These are phyloP conservation scores for Rugalucina vietnamica DNA, from an alignment of 2,888 invertebrate genomes.

Conservation along the genomic window DNA sequence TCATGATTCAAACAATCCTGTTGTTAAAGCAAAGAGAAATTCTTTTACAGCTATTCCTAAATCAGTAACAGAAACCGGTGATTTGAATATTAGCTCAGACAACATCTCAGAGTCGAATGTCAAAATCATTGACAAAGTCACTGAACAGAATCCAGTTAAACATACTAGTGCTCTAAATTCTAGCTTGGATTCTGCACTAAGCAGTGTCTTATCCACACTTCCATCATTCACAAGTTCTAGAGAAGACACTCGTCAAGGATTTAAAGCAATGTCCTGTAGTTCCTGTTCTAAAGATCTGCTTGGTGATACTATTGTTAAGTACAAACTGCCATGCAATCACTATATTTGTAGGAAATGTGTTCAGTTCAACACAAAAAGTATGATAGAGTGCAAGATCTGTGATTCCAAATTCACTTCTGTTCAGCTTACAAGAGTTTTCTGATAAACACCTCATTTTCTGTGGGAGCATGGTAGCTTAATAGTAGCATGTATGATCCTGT, in stretches of 20 bases:
- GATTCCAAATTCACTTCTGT: not conserved
- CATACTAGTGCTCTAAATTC: conserved; percentile 62
- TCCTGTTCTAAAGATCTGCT: conserved; percentile 20
- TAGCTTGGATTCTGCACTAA: conserved; percentile 71
- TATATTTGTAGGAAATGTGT: conserved; percentile 62
- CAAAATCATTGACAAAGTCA: no score
- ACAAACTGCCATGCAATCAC: conserved; percentile 66
- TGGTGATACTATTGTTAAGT: conserved; percentile 37
- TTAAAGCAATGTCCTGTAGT: not conserved
- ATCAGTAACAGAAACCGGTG: no score
- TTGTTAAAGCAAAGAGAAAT: no score
- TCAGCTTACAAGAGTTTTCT: conserved; percentile 24
- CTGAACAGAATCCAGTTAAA: not conserved
- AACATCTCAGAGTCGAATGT: no score
- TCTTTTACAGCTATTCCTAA: no score
- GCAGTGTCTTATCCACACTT: conserved; percentile 60
- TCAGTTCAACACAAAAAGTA: not conserved
- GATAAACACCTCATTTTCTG: no score
- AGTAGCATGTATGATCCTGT: no score
- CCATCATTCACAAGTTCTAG: conserved; percentile 66
- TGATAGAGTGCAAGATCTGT: not conserved
- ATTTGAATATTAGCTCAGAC: no score
- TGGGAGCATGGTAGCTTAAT: no score
- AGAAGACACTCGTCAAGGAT: not conserved
- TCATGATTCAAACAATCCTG: no score